Evolutionary conservation across 2,888 invertebrate genomes (phyloP), one percentile per base, ranked within the genome.

Genomic region (Aphidius colemani): DNA sequence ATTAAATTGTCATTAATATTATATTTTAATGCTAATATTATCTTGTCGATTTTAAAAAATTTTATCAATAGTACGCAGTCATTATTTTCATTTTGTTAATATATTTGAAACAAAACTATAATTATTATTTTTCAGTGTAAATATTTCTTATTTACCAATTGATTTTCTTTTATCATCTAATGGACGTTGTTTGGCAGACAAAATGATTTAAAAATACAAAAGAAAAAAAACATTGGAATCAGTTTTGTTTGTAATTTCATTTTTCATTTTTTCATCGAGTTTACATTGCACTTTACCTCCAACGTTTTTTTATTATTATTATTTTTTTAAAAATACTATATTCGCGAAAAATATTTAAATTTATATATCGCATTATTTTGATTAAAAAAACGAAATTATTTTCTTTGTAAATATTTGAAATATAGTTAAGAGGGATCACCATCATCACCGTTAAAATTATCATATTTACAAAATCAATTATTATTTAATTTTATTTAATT

Each of bases 401-500:
- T 30, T 30, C 30, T 30, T 57, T 45, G 11, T 45, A 18, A 11
- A 40, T 45, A n/a, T 46, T 45, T 57, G n/a, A n/a, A 44, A 13
- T 13, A 44, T 10, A 55, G 18, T 11, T 44, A 30, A 55, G 18
- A 50, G 18, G 43, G 70, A 68, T 75, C 63, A 65, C 74, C 74
- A 71, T 74, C 72, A 71, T 74, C 69, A 67, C 70, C 67, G 71
- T 76, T 75, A 76, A 72, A 75, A 72, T 66, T 72, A 76, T 77
- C 72, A 75, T 53, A 18, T 68, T 77, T 79, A 79, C 77, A 80
- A 80, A 80, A 81, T 80, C 80, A 81, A 78, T 81, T 79, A 78
- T 78, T 45, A 78, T 79, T 77, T 11, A 30, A 30, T 30, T 30
- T 30, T 5, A 30, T 30, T 30, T 30, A 5, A 30, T 30, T 18